Evolutionary conservation across 2,888 invertebrate species (phyloP), one percentile per base, ranked within the genome.

Genomic region (Orthonychiurus folsomi): DNA sequence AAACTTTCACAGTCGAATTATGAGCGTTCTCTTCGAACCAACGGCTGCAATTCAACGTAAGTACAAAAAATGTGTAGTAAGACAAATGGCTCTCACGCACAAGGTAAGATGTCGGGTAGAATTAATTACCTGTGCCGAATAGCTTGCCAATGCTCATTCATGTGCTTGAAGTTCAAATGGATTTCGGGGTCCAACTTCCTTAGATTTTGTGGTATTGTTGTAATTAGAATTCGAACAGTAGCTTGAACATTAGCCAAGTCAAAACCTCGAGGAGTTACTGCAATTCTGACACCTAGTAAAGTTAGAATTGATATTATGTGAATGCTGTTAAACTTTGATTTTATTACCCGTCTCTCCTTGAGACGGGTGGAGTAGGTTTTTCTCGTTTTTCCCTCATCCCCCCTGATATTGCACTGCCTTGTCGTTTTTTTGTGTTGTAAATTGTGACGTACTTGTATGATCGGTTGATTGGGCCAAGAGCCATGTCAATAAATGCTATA

Each of bases 1-100:
- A 79, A 3, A 92, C 91, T 82, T 95, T 95, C 65, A 96, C 93
- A 24, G 93, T 93, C 3, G 95, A 94, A 77, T 96, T 95, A 76
- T 92, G 93, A 0, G 93, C 94, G 75, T 95, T 94, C 77, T 96
- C 96, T 76, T 96, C 96, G 77, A 96, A 96, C 97, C 97, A 99
- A 27, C 94, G 85, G 64, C 93, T 78, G 66, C 20, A 73, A 72
- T n/a, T n/a, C n/a, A n/a, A n/a, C n/a, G n/a, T 59, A 64, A 55
- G 67, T 65, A 52, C n/a, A 52, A 55, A n/a, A n/a, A n/a, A n/a
- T n/a, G n/a, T n/a, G n/a, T 47, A 59, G 23, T 50, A 54, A 26
- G 2, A 23, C 26, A 50, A 53, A 53, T 26, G 37, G 48, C 20
- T 28, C 2, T 48, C 27, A n/a, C 47, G 25, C 1, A 27, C 20